Percentiles rank a stretch among this genome's conserved stretches.
phyloP scores from a whole-genome alignment of 2,113 vertebrate species.

The Dermatemys mawii region DNA sequence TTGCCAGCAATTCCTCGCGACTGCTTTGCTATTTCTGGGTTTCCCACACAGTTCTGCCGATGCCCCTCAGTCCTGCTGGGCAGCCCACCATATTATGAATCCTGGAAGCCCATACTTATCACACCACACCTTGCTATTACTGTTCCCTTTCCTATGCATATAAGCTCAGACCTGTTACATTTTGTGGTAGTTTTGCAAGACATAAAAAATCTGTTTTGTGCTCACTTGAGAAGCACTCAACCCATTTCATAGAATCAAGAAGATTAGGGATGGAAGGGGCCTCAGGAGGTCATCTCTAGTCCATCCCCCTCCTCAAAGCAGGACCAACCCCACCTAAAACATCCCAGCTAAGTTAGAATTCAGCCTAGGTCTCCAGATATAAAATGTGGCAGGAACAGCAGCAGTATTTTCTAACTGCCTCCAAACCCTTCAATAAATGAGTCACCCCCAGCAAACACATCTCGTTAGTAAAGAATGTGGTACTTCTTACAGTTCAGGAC shows the following conservation, averaged over 20 bases:
- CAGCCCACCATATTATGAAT: neutral
- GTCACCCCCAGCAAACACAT: neutral
- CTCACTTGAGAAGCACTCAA: neutral
- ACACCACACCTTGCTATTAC: neutral
- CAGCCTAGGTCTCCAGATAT: neutral
- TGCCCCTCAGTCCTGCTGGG: neutral
- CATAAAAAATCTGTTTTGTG: neutral
- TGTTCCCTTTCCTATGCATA: neutral
- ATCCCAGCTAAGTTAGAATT: neutral
- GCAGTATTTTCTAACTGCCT: neutral
- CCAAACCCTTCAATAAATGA: neutral
- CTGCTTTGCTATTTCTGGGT: neutral
- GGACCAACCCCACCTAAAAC: too few species aligned
- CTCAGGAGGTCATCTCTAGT: too few species aligned
- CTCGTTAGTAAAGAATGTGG: neutral
- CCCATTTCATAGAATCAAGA: neutral
- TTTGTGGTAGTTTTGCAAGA: neutral
- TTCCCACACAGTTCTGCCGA: neutral
- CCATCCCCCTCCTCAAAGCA: too few species aligned
- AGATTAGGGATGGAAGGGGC: too few species aligned
- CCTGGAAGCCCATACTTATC: neutral
- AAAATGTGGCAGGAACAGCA: neutral
- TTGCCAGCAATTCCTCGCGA: neutral
- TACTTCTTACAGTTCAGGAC: conserved; percentile 65
- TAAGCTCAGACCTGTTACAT: rapidly evolving